phyloP scores from a whole-genome alignment of 1,140 invertebrate genomes.

The Orussus abietinus region DNA sequence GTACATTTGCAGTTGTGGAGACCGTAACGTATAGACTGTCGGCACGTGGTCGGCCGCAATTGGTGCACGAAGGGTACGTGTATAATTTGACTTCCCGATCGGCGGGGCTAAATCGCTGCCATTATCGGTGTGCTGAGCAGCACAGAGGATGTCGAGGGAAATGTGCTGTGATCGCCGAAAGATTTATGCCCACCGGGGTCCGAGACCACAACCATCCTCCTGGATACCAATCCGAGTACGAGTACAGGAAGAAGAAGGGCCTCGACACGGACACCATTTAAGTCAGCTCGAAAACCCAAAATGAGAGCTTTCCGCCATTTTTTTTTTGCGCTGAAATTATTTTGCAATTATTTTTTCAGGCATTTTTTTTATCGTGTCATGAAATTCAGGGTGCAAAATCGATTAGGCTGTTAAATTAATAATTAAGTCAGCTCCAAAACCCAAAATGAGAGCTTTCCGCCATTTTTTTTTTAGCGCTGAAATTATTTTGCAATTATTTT shows the following conservation, averaged over 20 bases:
- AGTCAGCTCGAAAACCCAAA: too few species aligned
- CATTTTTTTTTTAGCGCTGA: too few species aligned
- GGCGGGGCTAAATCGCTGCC: slow-evolving; percentile 30
- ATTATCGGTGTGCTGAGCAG: slow-evolving; percentile 35
- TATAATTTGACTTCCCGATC: slow-evolving; percentile 38
- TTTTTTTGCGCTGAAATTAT: too few species aligned
- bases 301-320: too few species aligned
- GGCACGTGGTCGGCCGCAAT: slow-evolving; percentile 30
- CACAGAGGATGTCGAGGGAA: slow-evolving; percentile 39
- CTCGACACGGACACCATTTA: slow-evolving; percentile 22
- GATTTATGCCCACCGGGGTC: slow-evolving; percentile 37
- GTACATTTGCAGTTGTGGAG: slow-evolving; percentile 18
- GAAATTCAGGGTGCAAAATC: too few species aligned
- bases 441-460: too few species aligned
- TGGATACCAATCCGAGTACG: slow-evolving; percentile 32
- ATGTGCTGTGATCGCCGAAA: slow-evolving; percentile 36
- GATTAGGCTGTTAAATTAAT: too few species aligned
- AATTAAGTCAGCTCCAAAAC: too few species aligned
- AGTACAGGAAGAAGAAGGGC: slow-evolving; percentile 34
- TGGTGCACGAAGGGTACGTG: slow-evolving; percentile 33
- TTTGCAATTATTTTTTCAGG: too few species aligned
- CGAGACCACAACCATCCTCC: slow-evolving; percentile 34
- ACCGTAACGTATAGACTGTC: slow-evolving; percentile 36
- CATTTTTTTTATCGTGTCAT: too few species aligned
- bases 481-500: too few species aligned